Conservation (phyloP, 2,797 vertebrate species). For the Babyrousa celebensis region DNA sequence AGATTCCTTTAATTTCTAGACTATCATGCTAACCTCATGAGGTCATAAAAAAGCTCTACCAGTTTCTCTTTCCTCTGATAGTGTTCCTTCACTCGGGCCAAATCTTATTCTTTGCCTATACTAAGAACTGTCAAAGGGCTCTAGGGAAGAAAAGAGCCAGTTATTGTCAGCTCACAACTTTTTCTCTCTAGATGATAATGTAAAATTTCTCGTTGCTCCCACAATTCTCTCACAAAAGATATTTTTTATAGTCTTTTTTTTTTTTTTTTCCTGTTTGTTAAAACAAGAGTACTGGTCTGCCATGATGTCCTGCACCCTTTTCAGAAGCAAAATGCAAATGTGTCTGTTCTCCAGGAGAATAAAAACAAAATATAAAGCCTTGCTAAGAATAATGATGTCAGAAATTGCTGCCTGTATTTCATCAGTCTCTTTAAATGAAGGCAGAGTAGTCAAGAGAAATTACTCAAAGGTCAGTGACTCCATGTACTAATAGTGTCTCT, state of each 20-base stretch:
- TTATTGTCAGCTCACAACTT: background rate
- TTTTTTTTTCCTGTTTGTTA: background rate
- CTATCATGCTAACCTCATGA: background rate
- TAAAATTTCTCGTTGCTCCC: constrained; percentile 20
- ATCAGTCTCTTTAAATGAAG: background rate
- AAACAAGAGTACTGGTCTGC: background rate
- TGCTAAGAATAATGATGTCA: constrained; percentile 24
- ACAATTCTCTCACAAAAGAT: constrained; percentile 1
- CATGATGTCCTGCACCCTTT: background rate
- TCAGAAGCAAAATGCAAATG: constrained; percentile 45
- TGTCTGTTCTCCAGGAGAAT: constrained; percentile 37
- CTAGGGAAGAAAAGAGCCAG: background rate
- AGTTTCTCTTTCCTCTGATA: constrained; percentile 17
- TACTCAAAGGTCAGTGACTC: background rate
- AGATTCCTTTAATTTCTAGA: background rate
- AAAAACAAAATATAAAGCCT: constrained; percentile 42
- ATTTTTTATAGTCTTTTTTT: background rate
- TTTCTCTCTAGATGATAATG: too few relatives aligned
- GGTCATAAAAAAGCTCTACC: background rate
- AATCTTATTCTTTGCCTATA: background rate
- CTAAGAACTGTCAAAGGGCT: background rate
- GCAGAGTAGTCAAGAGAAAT: constrained; percentile 28
- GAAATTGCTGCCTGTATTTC: background rate
- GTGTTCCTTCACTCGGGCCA: background rate
- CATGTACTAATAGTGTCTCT: background rate